These are phyloP conservation scores for Musca vetustissima DNA, from an alignment of 1,140 invertebrate species.

Conservation along the genomic window DNA sequence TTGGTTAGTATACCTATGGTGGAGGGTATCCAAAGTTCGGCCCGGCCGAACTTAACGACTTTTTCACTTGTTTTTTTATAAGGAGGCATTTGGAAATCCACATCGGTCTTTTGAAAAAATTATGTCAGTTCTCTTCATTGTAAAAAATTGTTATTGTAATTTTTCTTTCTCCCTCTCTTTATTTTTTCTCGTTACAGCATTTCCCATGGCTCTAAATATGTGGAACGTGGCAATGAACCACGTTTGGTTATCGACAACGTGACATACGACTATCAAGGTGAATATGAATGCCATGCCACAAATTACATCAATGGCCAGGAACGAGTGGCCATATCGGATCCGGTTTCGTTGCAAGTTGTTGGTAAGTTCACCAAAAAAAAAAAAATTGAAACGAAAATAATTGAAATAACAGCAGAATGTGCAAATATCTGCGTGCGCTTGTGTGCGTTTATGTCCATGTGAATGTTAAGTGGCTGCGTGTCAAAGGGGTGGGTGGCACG, in stretches of 20 bases:
- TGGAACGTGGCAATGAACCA: constrained; percentile 72
- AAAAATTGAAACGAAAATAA: neutral
- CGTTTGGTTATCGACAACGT: constrained; percentile 76
- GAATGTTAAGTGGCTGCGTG: no score
- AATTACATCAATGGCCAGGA: constrained; percentile 76
- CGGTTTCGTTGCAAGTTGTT: constrained; percentile 71
- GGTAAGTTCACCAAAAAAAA: constrained; percentile 58
- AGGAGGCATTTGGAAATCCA: no score
- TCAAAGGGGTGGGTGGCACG: no score
- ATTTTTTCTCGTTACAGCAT: constrained; percentile 40
- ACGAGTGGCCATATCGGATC: constrained; percentile 65
- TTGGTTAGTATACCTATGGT: no score
- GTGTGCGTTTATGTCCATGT: no score
- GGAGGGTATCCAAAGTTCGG: no score
- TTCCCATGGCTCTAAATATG: constrained; percentile 60
- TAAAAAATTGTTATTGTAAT: constrained; percentile 3
- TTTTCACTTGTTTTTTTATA: no score
- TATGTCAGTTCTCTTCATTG: no score
- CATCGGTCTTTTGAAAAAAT: no score
- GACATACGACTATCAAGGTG: constrained; percentile 82
- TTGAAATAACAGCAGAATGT: neutral
- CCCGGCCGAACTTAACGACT: no score
- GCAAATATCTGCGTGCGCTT: no score
- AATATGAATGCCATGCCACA: constrained; percentile 80
- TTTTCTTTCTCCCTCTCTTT: neutral